Evolutionary conservation across 2,888 invertebrate species (phyloP).

Genomic region (Dexiosoma caninum): DNA sequence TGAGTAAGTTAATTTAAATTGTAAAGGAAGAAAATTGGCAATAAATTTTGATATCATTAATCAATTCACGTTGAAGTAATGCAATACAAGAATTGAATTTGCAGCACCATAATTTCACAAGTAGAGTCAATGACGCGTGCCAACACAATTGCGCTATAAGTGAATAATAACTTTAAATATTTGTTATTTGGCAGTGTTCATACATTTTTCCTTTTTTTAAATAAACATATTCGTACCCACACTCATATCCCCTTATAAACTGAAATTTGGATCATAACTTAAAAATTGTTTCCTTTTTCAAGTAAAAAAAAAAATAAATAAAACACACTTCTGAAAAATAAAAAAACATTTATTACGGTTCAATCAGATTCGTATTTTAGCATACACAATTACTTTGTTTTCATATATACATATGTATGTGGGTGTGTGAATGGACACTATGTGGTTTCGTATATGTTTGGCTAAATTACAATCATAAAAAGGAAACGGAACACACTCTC

Average conservation of each 20-base stretch:
- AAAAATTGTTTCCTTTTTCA: conserved; percentile 3
- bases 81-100: background rate
- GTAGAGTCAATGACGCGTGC: conserved; percentile 19
- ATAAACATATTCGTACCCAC: no score
- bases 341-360: conserved; percentile 33
- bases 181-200: conserved; percentile 19
- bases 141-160: conserved; percentile 19
- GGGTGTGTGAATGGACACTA: background rate
- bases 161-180: conserved; percentile 34
- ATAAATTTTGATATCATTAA: conserved; percentile 26
- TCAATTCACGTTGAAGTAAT: conserved; percentile 24
- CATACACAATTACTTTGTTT: conserved; percentile 4
- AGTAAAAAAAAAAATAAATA: background rate
- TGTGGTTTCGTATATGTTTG: background rate
- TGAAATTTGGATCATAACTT: background rate
- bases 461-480: conserved; percentile 20
- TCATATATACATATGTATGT: background rate
- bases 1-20: background rate
- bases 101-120: background rate
- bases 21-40: background rate
- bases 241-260: background rate
- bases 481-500: conserved; percentile 3
- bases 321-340: background rate
- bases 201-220: conserved; percentile 18
- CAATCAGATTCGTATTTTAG: conserved; percentile 25